These are phyloP conservation scores for Pao palembangensis DNA, from an alignment of 2,113 vertebrate genomes.

Conservation along the genomic window DNA sequence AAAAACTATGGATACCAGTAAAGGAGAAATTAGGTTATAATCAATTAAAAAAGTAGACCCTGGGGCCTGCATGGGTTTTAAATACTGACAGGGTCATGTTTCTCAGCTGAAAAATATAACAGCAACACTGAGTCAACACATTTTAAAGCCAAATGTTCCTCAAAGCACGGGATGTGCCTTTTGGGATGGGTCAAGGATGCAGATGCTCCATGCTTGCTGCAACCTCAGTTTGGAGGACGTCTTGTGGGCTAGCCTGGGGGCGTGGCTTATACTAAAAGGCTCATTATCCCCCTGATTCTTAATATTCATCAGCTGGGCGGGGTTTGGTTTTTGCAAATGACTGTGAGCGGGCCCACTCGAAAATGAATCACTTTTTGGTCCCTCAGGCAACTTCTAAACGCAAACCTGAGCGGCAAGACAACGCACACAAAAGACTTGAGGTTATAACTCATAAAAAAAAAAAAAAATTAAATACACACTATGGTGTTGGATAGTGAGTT, in stretches of 20 bases:
- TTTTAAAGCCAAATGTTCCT: background rate
- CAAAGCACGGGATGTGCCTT: background rate
- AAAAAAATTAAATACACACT: too few species aligned
- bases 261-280: background rate
- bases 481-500: too few species aligned
- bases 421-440: background rate
- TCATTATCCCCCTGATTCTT: slow-evolving; percentile 8
- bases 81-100: background rate
- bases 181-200: background rate
- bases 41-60: too few species aligned
- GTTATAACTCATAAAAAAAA: too few species aligned
- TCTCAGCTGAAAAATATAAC: background rate
- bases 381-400: slow-evolving; percentile 17
- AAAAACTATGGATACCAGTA: too few species aligned
- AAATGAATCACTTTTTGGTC: slow-evolving; percentile 1
- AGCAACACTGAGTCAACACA: background rate
- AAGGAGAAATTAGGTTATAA: background rate
- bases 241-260: slow-evolving; percentile 7
- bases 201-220: background rate
- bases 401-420: background rate
- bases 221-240: background rate
- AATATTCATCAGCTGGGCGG: slow-evolving; percentile 55
- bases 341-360: slow-evolving; percentile 48
- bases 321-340: slow-evolving; percentile 29
- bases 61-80: background rate